phyloP scores from a whole-genome alignment of 2,888 invertebrate species.

The Drosophila nr. medialis region DNA sequence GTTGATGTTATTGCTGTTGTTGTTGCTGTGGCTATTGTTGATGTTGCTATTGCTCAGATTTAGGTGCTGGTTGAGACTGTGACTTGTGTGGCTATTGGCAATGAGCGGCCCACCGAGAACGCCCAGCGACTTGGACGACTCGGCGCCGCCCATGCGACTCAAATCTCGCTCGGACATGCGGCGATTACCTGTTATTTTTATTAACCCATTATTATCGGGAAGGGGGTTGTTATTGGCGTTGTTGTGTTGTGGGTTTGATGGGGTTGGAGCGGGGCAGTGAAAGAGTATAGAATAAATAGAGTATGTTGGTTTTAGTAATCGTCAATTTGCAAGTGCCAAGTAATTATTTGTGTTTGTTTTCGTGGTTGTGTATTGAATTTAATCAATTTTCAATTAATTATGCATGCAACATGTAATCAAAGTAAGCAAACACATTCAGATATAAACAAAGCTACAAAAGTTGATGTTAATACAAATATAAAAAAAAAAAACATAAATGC shows the following conservation, averaged over 20 bases:
- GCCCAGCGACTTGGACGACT: conserved; percentile 86
- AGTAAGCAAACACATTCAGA: conserved; percentile 28
- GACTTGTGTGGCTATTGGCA: conserved; percentile 83
- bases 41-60: conserved; percentile 62
- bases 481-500: conserved; percentile 15
- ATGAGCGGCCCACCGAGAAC: conserved; percentile 83
- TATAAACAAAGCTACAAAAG: conserved; percentile 7
- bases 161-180: conserved; percentile 96
- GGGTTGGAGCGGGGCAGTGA: conserved; percentile 5
- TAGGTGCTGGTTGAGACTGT: conserved; percentile 66
- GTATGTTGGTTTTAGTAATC: conserved; percentile 48
- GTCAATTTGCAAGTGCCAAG: conserved; percentile 9
- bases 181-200: conserved; percentile 87
- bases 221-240: background rate
- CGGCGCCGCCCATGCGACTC: conserved; percentile 88
- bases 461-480: conserved; percentile 14
- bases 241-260: background rate
- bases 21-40: conserved; percentile 83
- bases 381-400: conserved; percentile 52
- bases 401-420: conserved; percentile 57
- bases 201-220: conserved; percentile 22
- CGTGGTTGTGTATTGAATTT: conserved; percentile 10
- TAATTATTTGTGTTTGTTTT: conserved; percentile 29
- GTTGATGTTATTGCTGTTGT: conserved; percentile 46
- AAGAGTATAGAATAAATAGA: conserved; percentile 25